Evolutionary conservation across 2,113 vertebrate species (phyloP).

Genomic region (Gasterosteus nipponicus): DNA sequence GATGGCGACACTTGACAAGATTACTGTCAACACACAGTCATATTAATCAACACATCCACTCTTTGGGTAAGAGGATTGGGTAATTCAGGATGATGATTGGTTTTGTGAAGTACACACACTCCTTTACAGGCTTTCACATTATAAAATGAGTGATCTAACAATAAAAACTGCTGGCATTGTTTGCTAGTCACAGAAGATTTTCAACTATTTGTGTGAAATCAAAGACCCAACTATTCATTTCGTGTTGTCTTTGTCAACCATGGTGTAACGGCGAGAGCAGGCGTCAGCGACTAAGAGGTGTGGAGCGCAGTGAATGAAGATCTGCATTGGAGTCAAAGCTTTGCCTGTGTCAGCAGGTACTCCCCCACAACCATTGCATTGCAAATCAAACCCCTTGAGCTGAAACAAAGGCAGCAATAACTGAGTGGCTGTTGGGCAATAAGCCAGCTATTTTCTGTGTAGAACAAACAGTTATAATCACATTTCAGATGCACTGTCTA

Average conservation of each 20-base stretch:
- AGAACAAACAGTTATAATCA: slow-evolving; percentile 12
- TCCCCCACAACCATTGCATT: slow-evolving; percentile 18
- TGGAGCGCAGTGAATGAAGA: background rate
- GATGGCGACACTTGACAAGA: background rate
- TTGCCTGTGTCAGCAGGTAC: slow-evolving; percentile 15
- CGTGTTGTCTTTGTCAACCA: background rate
- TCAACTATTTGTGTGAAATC: background rate
- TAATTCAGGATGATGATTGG: background rate
- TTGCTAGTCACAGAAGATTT: background rate
- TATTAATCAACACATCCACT: background rate
- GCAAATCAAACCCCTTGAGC: slow-evolving; percentile 46
- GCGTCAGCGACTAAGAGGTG: background rate
- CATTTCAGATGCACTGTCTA: slow-evolving; percentile 23
- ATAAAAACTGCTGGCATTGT: background rate
- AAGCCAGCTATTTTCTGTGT: slow-evolving; percentile 18
- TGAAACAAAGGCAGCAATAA: slow-evolving; percentile 28
- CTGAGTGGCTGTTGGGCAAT: slow-evolving; percentile 10
- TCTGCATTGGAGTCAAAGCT: background rate
- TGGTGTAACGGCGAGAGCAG: background rate
- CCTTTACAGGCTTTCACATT: background rate
- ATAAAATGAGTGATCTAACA: background rate
- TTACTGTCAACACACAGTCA: background rate
- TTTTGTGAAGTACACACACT: background rate
- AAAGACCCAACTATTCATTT: background rate
- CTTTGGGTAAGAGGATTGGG: background rate